A percentile compares a stretch with the other conserved stretches of the same genome.
These are phyloP conservation scores for Drosophila arizonae DNA, from an alignment of 1,140 invertebrate genomes.

Conservation along the genomic window DNA sequence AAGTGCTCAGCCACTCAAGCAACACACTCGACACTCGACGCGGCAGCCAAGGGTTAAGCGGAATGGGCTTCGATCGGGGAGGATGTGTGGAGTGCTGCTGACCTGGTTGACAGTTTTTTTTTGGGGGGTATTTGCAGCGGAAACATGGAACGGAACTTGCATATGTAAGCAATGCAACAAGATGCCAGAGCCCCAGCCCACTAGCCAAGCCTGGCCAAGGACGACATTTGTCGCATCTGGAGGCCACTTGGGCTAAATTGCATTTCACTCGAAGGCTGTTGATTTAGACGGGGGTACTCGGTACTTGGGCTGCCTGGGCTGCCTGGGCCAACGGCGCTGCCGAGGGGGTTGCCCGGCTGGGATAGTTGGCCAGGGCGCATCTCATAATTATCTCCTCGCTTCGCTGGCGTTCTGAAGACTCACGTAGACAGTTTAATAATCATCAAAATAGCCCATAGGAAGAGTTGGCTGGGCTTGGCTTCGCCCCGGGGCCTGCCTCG, in stretches of 20 bases:
- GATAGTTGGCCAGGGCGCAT: slow-evolving; percentile 61
- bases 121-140: slow-evolving; percentile 35
- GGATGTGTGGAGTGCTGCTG: not conserved
- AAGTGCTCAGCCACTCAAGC: slow-evolving; percentile 73
- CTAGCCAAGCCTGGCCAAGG: slow-evolving; percentile 4
- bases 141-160: slow-evolving; percentile 69
- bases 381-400: slow-evolving; percentile 82
- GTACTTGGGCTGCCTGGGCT: too few species aligned
- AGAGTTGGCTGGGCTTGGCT: not conserved
- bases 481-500: not conserved
- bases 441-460: slow-evolving; percentile 49
- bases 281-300: not conserved
- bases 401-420: slow-evolving; percentile 73
- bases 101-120: slow-evolving; percentile 53
- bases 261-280: slow-evolving; percentile 61
- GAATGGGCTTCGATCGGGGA: not conserved
- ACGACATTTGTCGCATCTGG: slow-evolving; percentile 76
- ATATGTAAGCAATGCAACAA: slow-evolving; percentile 51
- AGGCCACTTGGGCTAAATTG: slow-evolving; percentile 74
- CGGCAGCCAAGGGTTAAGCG: slow-evolving; percentile 6
- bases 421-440: slow-evolving; percentile 81
- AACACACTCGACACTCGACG: slow-evolving; percentile 73
- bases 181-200: not conserved
- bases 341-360: not conserved
- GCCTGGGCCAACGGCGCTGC: not conserved